Base-by-base conservation (phyloP, 2,888 invertebrate genomes). In the Sicus ferrugineus region DNA sequence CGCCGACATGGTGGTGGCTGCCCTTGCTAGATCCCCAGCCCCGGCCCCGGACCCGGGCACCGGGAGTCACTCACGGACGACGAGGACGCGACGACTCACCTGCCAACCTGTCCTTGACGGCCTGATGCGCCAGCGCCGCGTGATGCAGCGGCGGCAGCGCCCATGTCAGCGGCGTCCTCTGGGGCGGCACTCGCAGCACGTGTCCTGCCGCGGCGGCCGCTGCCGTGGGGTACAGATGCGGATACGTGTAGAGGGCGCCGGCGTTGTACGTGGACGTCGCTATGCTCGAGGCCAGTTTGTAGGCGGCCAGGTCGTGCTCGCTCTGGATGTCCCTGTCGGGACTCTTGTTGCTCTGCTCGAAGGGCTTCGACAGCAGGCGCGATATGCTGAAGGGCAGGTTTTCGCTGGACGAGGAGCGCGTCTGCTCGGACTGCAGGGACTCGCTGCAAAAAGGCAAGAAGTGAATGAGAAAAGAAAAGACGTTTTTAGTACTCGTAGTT, bases 151-250 rank as follows among this genome's bases (percentile, higher is more conserved):
- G 85, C 72, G 86, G 83, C 79, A 88, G 75, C 81, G 88, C 77
- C 89, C 89, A 75, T 50, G 86, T 82, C 64, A 86, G 74, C 61
- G 85, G 85, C 68, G 85, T 82, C 63, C 86, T 78, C 73, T 95
- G 95, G 69, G 93, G 93, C 63, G 93, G 94, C 75, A 93, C 93
- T 79, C 93, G 88, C 76, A 93, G 90, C 61, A 93, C 95, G 77
- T 93, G 93, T 69, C 89, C 90, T 85, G 67, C 89, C 61, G 80
- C 80, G 7, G 82, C 81, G 30, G 82, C 81, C 19, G 80, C 80
- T 59, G 80, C 81, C 69, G 83, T 77, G 85, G 82, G 88, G 86
- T 87, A 86, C 2, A 86, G 73, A 76, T 86, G 86, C 73, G 86
- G 86, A 78, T 86, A 84, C 58, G 84, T 78, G 74, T 86, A 86